Evolutionary conservation across 2,113 vertebrate genomes (phyloP), one percentile per base, ranked within the genome.

Genomic region (Hydrolagus affinis): DNA sequence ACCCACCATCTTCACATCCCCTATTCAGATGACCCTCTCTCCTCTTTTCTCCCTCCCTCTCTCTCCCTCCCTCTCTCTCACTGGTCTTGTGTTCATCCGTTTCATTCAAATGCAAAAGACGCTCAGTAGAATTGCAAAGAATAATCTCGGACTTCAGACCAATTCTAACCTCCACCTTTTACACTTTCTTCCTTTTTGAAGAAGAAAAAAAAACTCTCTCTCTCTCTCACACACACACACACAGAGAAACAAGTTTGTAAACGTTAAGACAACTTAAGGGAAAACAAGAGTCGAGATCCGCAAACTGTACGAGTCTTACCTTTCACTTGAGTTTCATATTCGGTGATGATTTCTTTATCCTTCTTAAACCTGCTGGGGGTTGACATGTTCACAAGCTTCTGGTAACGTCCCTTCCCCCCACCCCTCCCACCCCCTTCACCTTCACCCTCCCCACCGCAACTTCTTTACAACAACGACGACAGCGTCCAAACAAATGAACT

Each of bases 281-380:
- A n/a, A n/a, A n/a, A n/a, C n/a, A n/a, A n/a, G n/a, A n/a, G n/a
- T 15, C 8, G 70, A 57, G 14, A 57, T 11, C 70, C 66, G 7
- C n/a, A 70, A 11, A n/a, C 6, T 15, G 56, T 15, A n/a, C 19
- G 19, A 3, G 15, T 15, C 93, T 94, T 94, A 98, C 97, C 97
- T 97, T 98, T 98, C 72, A 98, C 96, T 95, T 98, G 97, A 89
- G 95, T 96, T 92, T 98, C 97, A 90, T 98, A 98, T 80, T 98
- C 97, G 76, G 94, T 94, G 89, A 98, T 96, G 87, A 98, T 98
- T 88, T 98, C 97, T 94, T 98, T 98, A 94, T 98, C 97, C 93
- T 98, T 98, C 92, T 98, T 98, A 91, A 95, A 97, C 94, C 95
- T 94, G 92, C 92, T 93, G 11, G 96, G 91, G 87, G 95, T 94